A percentile compares a stretch with the other conserved stretches of the same genome.
Evolutionary conservation across 1,140 invertebrate species (phyloP).

Genomic region (Drosophila grimshawi): DNA sequence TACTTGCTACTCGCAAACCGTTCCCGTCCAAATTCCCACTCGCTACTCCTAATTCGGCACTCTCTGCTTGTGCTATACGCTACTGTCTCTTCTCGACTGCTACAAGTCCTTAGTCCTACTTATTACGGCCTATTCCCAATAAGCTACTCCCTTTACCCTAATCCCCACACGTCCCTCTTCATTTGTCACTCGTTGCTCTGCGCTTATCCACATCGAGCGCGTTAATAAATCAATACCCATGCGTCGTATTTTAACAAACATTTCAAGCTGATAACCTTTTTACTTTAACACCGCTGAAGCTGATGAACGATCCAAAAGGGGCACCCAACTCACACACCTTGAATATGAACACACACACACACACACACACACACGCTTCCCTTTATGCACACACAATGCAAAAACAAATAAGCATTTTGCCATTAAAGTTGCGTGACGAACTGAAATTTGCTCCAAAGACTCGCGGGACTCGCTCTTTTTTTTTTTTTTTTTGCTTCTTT

Average conservation of each 20-base stretch:
- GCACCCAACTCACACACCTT: constrained; percentile 33
- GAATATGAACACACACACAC: constrained; percentile 14
- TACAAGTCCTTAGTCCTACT: not conserved
- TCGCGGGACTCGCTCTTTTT: constrained; percentile 61
- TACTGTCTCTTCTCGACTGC: not conserved
- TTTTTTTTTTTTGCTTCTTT: constrained; percentile 4
- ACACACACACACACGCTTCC: constrained; percentile 1
- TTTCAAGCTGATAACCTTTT: constrained; percentile 80
- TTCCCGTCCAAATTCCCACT: not conserved
- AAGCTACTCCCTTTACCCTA: not conserved
- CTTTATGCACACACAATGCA: constrained; percentile 31
- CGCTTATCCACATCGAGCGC: constrained; percentile 11
- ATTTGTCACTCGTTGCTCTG: constrained; percentile 9
- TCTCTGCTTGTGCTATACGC: not conserved
- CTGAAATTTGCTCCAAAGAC: constrained; percentile 80
- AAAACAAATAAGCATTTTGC: constrained; percentile 76
- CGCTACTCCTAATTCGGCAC: not conserved
- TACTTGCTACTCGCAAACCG: not conserved
- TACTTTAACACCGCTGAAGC: constrained; percentile 54
- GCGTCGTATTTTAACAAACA: constrained; percentile 74
- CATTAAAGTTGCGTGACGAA: constrained; percentile 83
- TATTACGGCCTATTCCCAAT: not conserved
- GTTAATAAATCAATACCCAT: constrained; percentile 79
- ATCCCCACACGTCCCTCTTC: not conserved
- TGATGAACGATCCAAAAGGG: constrained; percentile 42